phyloP scores from a whole-genome alignment of 2,888 invertebrate species.

The Dioctria linearis region DNA sequence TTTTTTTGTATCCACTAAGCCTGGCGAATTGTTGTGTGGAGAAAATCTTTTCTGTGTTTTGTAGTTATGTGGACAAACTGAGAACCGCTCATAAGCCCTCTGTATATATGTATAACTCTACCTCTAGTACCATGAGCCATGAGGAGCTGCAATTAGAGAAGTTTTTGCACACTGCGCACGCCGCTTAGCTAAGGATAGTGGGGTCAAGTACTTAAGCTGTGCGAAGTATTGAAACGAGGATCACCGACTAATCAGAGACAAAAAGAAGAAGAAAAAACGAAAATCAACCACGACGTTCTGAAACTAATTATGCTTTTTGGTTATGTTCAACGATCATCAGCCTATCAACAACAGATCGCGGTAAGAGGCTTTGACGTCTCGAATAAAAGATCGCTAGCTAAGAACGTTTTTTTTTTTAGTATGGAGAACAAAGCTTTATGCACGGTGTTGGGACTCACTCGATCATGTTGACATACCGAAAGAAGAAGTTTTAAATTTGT shows the following conservation, averaged over 20 bases:
- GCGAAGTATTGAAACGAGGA: constrained; percentile 6
- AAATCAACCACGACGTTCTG: background rate
- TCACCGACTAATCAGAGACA: background rate
- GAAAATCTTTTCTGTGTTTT: too few species aligned
- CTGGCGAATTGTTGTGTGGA: too few species aligned
- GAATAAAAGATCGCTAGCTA: too few species aligned
- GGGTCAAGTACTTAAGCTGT: background rate
- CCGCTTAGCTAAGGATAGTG: background rate
- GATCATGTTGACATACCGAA: too few species aligned
- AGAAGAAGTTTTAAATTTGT: too few species aligned
- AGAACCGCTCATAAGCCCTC: background rate
- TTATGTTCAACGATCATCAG: background rate
- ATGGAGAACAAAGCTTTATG: too few species aligned
- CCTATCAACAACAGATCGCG: background rate
- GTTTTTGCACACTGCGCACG: background rate
- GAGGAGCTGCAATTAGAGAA: background rate
- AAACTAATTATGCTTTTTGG: background rate
- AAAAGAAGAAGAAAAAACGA: too few species aligned
- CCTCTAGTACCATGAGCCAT: background rate
- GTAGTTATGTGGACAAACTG: too few species aligned
- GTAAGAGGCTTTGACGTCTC: background rate
- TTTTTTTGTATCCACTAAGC: too few species aligned
- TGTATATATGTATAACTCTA: background rate
- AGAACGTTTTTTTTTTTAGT: too few species aligned
- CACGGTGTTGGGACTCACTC: too few species aligned